Evolutionary conservation across 35 echinoderm and acorn worm species (phyloP).

Genomic region (Holothuria glaberrima): DNA sequence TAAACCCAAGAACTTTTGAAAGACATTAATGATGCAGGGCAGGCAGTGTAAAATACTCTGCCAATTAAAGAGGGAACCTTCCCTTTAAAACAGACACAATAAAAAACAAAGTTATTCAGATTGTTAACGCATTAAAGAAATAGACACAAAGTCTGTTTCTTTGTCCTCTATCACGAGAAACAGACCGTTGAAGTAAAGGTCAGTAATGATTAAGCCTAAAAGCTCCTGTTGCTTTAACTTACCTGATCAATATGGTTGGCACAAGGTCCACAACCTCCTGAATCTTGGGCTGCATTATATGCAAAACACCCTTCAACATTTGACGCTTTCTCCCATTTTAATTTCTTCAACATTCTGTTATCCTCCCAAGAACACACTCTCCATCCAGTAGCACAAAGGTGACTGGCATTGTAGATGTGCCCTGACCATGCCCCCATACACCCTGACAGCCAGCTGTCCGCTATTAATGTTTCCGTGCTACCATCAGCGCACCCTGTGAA

Average conservation of each 20-base stretch:
- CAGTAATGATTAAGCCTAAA: too few species aligned
- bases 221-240: not conserved
- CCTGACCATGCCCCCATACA: slow-evolving; percentile 87
- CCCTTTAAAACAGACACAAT: too few species aligned
- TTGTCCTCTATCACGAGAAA: too few species aligned
- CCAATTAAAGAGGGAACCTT: too few species aligned
- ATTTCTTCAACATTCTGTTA: slow-evolving; percentile 65
- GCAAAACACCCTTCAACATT: slow-evolving; percentile 80
- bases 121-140: too few species aligned
- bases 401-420: slow-evolving; percentile 83
- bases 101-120: too few species aligned
- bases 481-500: slow-evolving; percentile 82
- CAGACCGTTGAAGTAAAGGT: too few species aligned
- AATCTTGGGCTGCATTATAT: slow-evolving; percentile 91
- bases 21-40: too few species aligned
- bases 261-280: slow-evolving; percentile 82
- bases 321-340: slow-evolving; percentile 73
- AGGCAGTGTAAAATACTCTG: too few species aligned
- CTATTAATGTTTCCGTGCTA: slow-evolving; percentile 60
- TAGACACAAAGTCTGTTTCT: too few species aligned
- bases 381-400: slow-evolving; percentile 86
- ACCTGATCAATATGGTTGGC: slow-evolving; percentile 80
- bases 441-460: slow-evolving; percentile 65
- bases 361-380: slow-evolving; percentile 88
- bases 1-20: too few species aligned